A percentile compares a stretch with the other conserved stretches of the same genome.
phyloP scores from a whole-genome alignment of 2,797 vertebrate species.

The Lutjanus argentimaculatus region DNA sequence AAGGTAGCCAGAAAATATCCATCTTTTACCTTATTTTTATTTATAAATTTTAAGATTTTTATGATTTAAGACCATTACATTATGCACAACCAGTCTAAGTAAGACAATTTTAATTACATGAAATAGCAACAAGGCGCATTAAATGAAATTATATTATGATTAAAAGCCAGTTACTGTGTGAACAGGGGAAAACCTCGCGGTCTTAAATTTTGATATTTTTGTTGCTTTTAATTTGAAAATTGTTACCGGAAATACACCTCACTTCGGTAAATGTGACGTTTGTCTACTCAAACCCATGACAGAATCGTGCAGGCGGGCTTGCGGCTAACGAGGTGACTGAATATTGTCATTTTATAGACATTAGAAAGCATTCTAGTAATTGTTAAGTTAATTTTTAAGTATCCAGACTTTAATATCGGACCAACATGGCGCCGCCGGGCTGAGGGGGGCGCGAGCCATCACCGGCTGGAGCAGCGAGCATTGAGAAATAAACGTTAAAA shows the following conservation, averaged over 20 bases:
- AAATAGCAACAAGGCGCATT: background rate
- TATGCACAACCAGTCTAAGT: background rate
- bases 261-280: accelerated
- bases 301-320: conserved; percentile 17
- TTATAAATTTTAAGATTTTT: background rate
- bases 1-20: background rate
- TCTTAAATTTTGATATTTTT: accelerated
- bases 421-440: background rate
- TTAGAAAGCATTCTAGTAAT: background rate
- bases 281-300: background rate
- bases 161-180: background rate
- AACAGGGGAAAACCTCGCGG: accelerated
- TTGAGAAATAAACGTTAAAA: conserved; percentile 18
- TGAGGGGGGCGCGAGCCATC: conserved; percentile 1
- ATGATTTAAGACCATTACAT: no score
- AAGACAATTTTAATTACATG: background rate
- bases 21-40: background rate
- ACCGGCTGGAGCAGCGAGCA: background rate
- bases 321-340: conserved; percentile 26
- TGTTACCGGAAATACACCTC: background rate
- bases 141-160: background rate
- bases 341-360: background rate
- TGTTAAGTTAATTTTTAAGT: background rate
- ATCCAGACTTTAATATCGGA: background rate
- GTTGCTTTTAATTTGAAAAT: conserved; percentile 48